Evolutionary conservation across 2,113 vertebrate genomes (phyloP), one percentile per base, ranked within the genome.

Genomic region (Cathartes aura): DNA sequence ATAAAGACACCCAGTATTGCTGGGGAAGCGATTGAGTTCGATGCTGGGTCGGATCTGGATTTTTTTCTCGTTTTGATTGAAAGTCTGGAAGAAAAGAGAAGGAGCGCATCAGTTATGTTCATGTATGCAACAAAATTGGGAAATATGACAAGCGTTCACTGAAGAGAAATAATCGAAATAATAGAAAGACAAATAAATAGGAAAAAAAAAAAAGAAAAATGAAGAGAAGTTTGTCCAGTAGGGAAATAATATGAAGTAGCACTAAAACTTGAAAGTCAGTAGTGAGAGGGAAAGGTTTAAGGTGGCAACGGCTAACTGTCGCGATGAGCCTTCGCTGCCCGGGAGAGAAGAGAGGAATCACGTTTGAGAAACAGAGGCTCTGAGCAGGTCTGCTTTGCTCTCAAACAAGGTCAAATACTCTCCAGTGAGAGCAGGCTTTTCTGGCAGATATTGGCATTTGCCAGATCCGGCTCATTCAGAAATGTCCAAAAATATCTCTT

Each of bases 401-500:
- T 2, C 12, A 11, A 32, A 19, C 27, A 29, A 48, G 43, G 20
- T 26, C 17, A 13, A 27, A 71, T 21, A 29, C 15, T 58, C 36
- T 50, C 26, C 66, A 42, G 22, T 5, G 5, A 43, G 34, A 52
- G 21, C 15, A 66, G 36, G 15, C 7, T 66, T 45, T 79, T 38
- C 23, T 17, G 27, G 58, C 50, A 52, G 23, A 20, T 11, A 5
- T 0, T 2, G 1, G 17, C 7, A 0, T 58, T 50, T 4, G 2
- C 43, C 58, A 19, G 43, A 48, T 26, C 36, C 7, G 3, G 22
- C 32, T 64, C 19, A 43, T 42, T 59, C 43, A 18, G 67, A 45
- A 52, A 17, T 2, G 2, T 59, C 59, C 15, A 11, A 16, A 58
- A 47, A 47, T n/a, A 66, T 5, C 36, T 34, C 1, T 59, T 52